phyloP scores from a whole-genome alignment of 2,113 vertebrate species.

The Nannobrachium achirus region DNA sequence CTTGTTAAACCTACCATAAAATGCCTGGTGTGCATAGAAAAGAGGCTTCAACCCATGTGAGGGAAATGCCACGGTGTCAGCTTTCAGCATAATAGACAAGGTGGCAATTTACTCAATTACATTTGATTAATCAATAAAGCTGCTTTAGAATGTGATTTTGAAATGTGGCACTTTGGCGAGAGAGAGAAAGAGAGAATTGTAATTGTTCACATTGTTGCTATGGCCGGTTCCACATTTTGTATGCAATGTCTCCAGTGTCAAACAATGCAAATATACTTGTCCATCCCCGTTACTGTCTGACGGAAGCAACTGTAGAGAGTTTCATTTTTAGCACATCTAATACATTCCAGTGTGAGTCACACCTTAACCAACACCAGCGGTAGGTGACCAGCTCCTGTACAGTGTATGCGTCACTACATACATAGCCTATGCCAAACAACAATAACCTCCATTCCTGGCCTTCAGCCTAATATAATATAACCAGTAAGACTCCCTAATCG shows the following conservation, averaged over 20 bases:
- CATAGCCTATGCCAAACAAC: too few species aligned
- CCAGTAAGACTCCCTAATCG: too few species aligned
- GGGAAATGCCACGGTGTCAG: slow-evolving; percentile 62
- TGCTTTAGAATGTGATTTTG: slow-evolving; percentile 53
- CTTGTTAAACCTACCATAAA: slow-evolving; percentile 78
- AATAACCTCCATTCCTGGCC: too few species aligned
- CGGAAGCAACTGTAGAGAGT: slow-evolving; percentile 35
- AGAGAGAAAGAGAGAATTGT: slow-evolving; percentile 66
- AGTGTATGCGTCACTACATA: too few species aligned
- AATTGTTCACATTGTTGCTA: slow-evolving; percentile 56
- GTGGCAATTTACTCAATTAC: slow-evolving; percentile 67
- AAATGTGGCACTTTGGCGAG: slow-evolving; percentile 42
- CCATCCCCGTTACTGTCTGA: slow-evolving; percentile 61
- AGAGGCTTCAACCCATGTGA: slow-evolving; percentile 64
- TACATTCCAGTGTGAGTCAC: slow-evolving; percentile 18
- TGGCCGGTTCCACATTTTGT: slow-evolving; percentile 51
- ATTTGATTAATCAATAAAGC: slow-evolving; percentile 83
- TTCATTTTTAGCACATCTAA: slow-evolving; percentile 49
- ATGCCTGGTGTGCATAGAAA: slow-evolving; percentile 61
- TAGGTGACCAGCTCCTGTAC: too few species aligned
- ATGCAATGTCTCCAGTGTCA: slow-evolving; percentile 59
- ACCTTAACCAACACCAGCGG: slow-evolving; percentile 10
- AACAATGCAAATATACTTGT: slow-evolving; percentile 58
- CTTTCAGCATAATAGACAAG: slow-evolving; percentile 68
- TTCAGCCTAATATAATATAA: too few species aligned